A percentile compares a stretch with the other conserved stretches of the same genome.
Conservation (phyloP, 30 jellyfish, hydroid and myxozoan genomes). For the Chironex yamaguchii region DNA sequence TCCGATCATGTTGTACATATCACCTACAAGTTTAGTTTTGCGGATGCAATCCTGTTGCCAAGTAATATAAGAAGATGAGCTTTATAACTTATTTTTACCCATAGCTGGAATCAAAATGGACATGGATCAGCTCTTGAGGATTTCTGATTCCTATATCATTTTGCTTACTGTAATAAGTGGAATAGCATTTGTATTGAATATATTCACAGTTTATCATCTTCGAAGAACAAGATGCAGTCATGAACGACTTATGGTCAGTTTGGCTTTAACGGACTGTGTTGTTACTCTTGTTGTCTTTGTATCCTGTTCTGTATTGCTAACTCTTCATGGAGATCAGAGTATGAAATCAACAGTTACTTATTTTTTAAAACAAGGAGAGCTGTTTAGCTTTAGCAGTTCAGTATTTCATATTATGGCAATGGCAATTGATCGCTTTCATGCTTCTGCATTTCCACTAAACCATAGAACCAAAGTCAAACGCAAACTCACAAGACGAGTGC, state of each 20-base stretch:
- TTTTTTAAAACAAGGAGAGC: neutral
- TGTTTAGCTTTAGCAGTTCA: neutral
- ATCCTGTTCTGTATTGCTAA: neutral
- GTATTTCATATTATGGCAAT: neutral
- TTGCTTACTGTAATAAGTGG: neutral
- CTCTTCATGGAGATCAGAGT: neutral
- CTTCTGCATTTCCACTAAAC: neutral
- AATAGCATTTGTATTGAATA: neutral
- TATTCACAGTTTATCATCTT: neutral
- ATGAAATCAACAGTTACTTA: neutral
- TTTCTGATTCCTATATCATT: too few species aligned
- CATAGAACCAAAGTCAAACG: neutral
- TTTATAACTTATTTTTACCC: too few species aligned
- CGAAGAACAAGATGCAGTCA: neutral
- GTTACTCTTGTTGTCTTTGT: neutral
- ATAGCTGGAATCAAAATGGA: too few species aligned
- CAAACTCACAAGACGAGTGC: neutral
- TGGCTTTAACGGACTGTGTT: neutral
- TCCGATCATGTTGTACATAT: too few species aligned
- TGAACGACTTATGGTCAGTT: neutral
- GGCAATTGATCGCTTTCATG: neutral
- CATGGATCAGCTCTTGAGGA: too few species aligned
- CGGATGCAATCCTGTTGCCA: too few species aligned
- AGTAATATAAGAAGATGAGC: too few species aligned
- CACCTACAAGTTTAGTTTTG: too few species aligned